Base-by-base conservation (phyloP, 2,888 invertebrate species). In the Trichopoda pennipes region DNA sequence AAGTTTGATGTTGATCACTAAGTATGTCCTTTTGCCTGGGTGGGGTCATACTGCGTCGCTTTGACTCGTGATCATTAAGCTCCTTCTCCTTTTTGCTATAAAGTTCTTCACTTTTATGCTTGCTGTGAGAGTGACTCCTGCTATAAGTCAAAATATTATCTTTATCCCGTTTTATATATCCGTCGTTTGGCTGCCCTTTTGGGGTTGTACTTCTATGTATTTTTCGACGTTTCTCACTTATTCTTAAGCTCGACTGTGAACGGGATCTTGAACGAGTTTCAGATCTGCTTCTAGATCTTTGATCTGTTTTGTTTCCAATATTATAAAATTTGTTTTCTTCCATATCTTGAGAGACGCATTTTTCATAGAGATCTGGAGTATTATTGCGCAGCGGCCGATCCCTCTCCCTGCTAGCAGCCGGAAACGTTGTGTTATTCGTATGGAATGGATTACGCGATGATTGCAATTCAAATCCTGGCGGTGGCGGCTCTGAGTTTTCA, bases 401-500 rank as follows among this genome's bases (percentile, higher is more conserved):
- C 80, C 80, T 74, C n/a, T 79, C 66, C 21, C 72, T 60, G 12
- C 47, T 72, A 23, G 51, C 4, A 9, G 68, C 21, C 19, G 81
- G 56, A 10, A 77, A 58, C 17, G 63, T 32, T 21, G 16, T 28
- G 16, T 60, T 84, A 70, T 80, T 81, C 53, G 42, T 78, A 58
- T 63, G 68, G 69, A 83, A 79, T 80, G 69, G 80, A 69, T 84
- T 77, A 60, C 78, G 74, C 44, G 84, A 83, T 72, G 85, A 85
- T 60, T 87, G 75, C 0, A 85, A 72, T 76, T 89, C 89, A 74
- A 88, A 89, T 0, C 89, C 89, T 16, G 89, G 89, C 9, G 89
- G 89, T 2, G 89, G 89, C 0, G 89, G 89, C 74, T 85, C 85
- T 3, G 81, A 78, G 51, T 81, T 83, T 64, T 84, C 85, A 68